Evolutionary conservation across 2,888 invertebrate genomes (phyloP).

Genomic region (Cerceris rybyensis): DNA sequence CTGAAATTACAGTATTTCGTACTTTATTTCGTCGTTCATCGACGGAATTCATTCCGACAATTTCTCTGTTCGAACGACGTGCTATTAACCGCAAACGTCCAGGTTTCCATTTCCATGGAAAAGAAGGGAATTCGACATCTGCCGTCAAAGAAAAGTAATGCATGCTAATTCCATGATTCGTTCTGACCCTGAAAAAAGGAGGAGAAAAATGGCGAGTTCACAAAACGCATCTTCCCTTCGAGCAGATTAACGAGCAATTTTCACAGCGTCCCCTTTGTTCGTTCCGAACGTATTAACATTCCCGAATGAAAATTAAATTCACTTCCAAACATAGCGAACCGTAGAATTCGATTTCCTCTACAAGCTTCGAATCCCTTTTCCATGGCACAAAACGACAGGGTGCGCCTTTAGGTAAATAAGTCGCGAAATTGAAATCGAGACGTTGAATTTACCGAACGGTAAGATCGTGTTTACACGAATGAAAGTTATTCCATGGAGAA

Average conservation of each 20-base stretch:
- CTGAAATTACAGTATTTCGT: too few species aligned
- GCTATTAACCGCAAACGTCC: not conserved
- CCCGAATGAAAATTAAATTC: constrained; percentile 56
- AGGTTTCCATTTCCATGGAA: not conserved
- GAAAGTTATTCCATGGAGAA: constrained; percentile 12
- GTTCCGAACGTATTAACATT: constrained; percentile 37
- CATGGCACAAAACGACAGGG: constrained; percentile 5
- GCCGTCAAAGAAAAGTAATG: not conserved
- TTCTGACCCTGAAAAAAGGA: not conserved
- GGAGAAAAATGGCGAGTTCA: too few species aligned
- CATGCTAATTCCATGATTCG: constrained; percentile 14
- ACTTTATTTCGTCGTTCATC: not conserved
- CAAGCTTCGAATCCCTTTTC: constrained; percentile 4
- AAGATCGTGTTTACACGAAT: constrained; percentile 34
- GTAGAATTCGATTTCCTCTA: constrained; percentile 44
- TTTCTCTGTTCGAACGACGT: not conserved
- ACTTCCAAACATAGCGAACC: constrained; percentile 23
- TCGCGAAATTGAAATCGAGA: constrained; percentile 61
- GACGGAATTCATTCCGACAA: not conserved
- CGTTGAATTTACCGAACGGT: constrained; percentile 29
- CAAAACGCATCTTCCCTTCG: constrained; percentile 10
- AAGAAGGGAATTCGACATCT: not conserved
- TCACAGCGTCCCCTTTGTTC: constrained; percentile 26
- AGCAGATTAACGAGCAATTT: constrained; percentile 25
- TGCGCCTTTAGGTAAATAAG: constrained; percentile 51